A percentile compares a stretch with the other conserved stretches of the same genome.
phyloP scores from a whole-genome alignment of 2,888 invertebrate species.

The Mesorhabditis belari region DNA sequence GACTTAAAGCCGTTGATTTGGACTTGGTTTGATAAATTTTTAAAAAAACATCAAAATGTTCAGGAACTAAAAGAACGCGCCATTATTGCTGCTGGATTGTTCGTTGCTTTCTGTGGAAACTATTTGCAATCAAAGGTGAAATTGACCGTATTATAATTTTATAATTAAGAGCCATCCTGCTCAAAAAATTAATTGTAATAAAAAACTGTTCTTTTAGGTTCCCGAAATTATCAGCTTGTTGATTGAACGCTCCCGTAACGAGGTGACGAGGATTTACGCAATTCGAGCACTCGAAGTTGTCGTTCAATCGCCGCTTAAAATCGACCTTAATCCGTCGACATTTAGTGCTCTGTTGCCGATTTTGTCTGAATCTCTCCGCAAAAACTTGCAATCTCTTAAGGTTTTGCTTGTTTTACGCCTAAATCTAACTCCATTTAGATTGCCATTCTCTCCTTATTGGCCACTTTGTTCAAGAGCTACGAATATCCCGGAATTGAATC shows the following conservation, averaged over 20 bases:
- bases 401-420: constrained; percentile 4
- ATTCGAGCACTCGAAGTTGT: constrained; percentile 74
- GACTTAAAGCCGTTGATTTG: constrained; percentile 86
- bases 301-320: constrained; percentile 64
- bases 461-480: constrained; percentile 82
- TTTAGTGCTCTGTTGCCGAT: constrained; percentile 82
- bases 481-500: constrained; percentile 9
- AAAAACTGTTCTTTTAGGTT: too few species aligned
- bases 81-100: constrained; percentile 78
- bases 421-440: constrained; percentile 56
- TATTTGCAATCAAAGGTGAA: too few species aligned
- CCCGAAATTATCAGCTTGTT: too few species aligned
- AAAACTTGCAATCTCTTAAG: constrained; percentile 90
- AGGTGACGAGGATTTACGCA: constrained; percentile 89
- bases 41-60: too few species aligned
- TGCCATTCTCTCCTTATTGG: constrained; percentile 78
- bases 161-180: too few species aligned
- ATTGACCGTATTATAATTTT: too few species aligned
- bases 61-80: constrained; percentile 92
- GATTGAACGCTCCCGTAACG: constrained; percentile 85
- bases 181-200: too few species aligned
- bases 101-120: constrained; percentile 85
- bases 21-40: too few species aligned
- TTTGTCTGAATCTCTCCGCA: constrained; percentile 83
- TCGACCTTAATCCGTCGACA: constrained; percentile 58